Evolutionary conservation across 2,797 vertebrate species (phyloP).

Genomic region (Enteromius paludinosus): DNA sequence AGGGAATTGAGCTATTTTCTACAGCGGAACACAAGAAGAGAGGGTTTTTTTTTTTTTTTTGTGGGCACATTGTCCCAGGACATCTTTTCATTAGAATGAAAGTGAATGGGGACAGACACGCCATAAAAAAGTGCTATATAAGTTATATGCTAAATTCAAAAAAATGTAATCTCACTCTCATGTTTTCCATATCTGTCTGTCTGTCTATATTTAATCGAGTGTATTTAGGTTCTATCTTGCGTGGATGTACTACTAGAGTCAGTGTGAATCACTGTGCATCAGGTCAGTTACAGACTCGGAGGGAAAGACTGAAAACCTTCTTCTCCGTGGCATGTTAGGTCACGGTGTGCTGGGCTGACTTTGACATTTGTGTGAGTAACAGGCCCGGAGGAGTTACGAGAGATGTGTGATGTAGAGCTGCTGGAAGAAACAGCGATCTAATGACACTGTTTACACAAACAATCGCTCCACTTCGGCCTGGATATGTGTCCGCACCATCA

Average conservation of each 20-base stretch:
- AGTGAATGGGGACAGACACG: constrained; percentile 11
- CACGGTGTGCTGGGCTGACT: constrained; percentile 11
- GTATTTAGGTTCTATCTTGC: not conserved
- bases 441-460: constrained; percentile 58
- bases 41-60: not conserved
- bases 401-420: constrained; percentile 58
- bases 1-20: constrained; percentile 17
- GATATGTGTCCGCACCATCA: not conserved
- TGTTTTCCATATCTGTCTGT: not conserved
- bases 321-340: constrained; percentile 9
- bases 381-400: constrained; percentile 60
- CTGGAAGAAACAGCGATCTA: constrained; percentile 34
- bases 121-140: not conserved
- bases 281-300: constrained; percentile 25
- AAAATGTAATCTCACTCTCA: not conserved
- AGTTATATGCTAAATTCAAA: not conserved
- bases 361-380: constrained; percentile 61
- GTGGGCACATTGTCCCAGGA: not conserved
- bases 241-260: not conserved
- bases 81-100: constrained; percentile 1
- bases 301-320: constrained; percentile 19
- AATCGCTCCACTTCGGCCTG: constrained; percentile 49
- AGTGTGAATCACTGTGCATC: constrained; percentile 14
- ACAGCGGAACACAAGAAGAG: not conserved
- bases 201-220: not conserved